These are phyloP conservation scores for Onychostruthus taczanowskii DNA, from an alignment of 2,113 vertebrate genomes.

Conservation along the genomic window DNA sequence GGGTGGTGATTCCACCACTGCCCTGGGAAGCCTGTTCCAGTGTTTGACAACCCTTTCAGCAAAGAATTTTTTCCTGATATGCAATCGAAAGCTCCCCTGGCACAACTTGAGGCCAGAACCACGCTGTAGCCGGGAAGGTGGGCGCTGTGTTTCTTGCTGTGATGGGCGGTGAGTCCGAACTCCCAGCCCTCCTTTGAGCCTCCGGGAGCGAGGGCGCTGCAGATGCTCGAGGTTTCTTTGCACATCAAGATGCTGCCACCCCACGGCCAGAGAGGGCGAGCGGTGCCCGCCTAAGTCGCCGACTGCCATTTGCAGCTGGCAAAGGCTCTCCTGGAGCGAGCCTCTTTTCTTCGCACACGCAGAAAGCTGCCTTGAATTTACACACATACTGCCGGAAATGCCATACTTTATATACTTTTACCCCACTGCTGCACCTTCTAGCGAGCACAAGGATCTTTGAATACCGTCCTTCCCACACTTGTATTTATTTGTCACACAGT, in stretches of 20 bases:
- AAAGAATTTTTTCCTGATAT: neutral
- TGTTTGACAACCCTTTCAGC: neutral
- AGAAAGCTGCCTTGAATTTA: neutral
- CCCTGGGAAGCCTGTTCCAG: neutral
- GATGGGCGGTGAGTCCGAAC: rapidly evolving
- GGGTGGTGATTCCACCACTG: neutral
- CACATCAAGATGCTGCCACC: conserved; percentile 49
- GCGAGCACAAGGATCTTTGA: neutral
- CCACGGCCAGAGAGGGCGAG: neutral
- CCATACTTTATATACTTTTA: neutral
- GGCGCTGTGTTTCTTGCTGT: neutral
- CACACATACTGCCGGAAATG: neutral
- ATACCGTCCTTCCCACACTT: neutral
- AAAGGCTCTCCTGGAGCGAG: neutral
- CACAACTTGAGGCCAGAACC: neutral
- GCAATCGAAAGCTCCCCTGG: neutral
- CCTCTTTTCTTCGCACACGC: neutral
- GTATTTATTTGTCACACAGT: neutral
- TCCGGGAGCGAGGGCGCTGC: neutral
- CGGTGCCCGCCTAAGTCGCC: neutral
- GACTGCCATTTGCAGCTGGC: neutral
- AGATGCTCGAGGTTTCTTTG: neutral
- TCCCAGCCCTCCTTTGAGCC: neutral
- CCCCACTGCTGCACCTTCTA: neutral
- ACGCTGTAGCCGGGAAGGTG: rapidly evolving